A percentile compares a stretch with the other conserved stretches of the same genome.
Conservation (phyloP, 1,140 invertebrate species). For the Hyposmocoma kahamanoa region DNA sequence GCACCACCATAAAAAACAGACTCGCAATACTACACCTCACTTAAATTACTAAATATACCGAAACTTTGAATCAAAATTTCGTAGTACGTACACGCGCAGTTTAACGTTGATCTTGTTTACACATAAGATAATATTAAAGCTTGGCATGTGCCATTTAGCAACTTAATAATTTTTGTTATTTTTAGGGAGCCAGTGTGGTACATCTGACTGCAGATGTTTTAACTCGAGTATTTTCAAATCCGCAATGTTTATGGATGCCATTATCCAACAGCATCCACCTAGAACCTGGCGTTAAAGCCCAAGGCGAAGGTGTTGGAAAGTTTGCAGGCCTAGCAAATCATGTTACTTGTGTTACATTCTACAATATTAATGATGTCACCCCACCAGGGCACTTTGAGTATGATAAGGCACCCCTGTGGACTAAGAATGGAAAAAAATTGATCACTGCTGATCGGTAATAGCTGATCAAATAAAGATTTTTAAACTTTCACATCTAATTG, state of each 20-base stretch:
- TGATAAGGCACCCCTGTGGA: constrained; percentile 80
- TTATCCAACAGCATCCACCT: constrained; percentile 47
- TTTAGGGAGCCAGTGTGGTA: constrained; percentile 56
- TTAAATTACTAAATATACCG: too few relatives aligned
- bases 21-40: background rate
- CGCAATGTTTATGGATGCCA: constrained; percentile 52
- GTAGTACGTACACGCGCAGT: too few relatives aligned
- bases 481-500: too few relatives aligned
- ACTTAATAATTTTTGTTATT: too few relatives aligned
- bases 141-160: too few relatives aligned
- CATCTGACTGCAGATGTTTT: constrained; percentile 59
- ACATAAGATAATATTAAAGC: too few relatives aligned
- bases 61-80: too few relatives aligned
- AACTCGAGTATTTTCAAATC: constrained; percentile 39
- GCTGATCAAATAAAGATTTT: too few relatives aligned
- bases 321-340: constrained; percentile 47
- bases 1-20: background rate
- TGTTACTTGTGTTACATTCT: constrained; percentile 42
- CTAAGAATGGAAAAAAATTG: constrained; percentile 80
- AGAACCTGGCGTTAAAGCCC: constrained; percentile 44
- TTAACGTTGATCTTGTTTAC: too few relatives aligned
- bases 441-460: constrained; percentile 75
- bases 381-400: constrained; percentile 80
- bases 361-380: constrained; percentile 41
- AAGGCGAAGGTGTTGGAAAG: constrained; percentile 51